Percentiles rank a stretch among this genome's conserved stretches.
phyloP scores from a whole-genome alignment of 2,888 invertebrate species.

The Melanostoma mellinum region DNA sequence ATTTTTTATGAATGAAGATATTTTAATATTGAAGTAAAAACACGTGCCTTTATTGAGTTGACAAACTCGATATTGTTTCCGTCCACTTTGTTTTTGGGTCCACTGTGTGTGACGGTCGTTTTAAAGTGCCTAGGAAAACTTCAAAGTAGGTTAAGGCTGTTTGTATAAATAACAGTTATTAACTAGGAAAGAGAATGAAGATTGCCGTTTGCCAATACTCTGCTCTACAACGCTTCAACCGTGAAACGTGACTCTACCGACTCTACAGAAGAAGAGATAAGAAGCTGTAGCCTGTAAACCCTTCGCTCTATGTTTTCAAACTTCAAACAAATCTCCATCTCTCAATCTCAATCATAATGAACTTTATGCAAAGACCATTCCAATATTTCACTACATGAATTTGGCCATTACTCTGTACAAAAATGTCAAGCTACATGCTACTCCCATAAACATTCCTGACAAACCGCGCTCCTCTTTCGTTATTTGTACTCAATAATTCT shows the following conservation, averaged over 20 bases:
- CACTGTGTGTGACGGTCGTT: background rate
- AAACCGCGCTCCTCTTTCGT: constrained; percentile 37
- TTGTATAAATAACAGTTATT: constrained; percentile 34
- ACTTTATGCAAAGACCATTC: constrained; percentile 65
- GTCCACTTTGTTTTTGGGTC: background rate
- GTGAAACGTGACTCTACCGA: background rate
- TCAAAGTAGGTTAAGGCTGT: constrained; percentile 34
- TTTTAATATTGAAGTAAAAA: too few species aligned
- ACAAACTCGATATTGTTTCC: too few species aligned
- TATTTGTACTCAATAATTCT: constrained; percentile 24
- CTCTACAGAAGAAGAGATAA: constrained; percentile 49
- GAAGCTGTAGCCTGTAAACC: constrained; percentile 23
- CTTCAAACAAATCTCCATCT: constrained; percentile 31
- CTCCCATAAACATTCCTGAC: constrained; percentile 44
- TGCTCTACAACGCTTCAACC: constrained; percentile 15
- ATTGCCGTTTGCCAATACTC: constrained; percentile 24
- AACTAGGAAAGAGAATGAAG: constrained; percentile 41
- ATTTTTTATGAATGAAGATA: too few species aligned
- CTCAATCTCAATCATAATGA: constrained; percentile 62
- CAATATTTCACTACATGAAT: constrained; percentile 63
- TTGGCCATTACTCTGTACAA: constrained; percentile 49
- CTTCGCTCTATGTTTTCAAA: constrained; percentile 9
- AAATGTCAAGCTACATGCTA: constrained; percentile 21
- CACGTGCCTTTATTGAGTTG: too few species aligned
- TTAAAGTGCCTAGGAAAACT: constrained; percentile 10